These are phyloP conservation scores for Phyllostomus hastatus DNA, from an alignment of 2,113 vertebrate genomes.

Conservation along the genomic window DNA sequence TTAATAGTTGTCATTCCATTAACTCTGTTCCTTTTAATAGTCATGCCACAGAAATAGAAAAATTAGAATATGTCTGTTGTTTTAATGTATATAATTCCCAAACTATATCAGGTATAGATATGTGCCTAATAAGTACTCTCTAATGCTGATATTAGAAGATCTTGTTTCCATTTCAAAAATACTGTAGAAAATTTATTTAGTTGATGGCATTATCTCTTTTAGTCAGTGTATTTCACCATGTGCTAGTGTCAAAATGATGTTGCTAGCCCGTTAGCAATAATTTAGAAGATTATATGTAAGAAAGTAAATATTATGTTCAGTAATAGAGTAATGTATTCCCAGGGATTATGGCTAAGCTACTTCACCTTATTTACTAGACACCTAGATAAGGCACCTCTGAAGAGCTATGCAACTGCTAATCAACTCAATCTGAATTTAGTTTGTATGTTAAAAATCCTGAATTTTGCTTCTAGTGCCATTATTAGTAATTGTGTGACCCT, in stretches of 20 bases:
- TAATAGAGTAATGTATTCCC: background rate
- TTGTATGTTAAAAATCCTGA: background rate
- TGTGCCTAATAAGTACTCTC: background rate
- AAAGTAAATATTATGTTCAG: background rate
- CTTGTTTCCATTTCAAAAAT: slow-evolving; percentile 38
- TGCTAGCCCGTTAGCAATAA: background rate
- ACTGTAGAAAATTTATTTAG: background rate
- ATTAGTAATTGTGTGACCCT: background rate
- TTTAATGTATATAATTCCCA: background rate
- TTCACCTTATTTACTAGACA: slow-evolving; percentile 13
- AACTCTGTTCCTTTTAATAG: background rate
- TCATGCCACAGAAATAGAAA: background rate
- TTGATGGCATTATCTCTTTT: background rate
- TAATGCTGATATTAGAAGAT: background rate
- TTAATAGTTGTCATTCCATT: background rate
- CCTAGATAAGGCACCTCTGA: background rate
- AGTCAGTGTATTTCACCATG: background rate
- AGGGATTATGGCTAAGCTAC: background rate
- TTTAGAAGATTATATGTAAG: background rate
- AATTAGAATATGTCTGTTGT: background rate
- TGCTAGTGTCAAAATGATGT: slow-evolving; percentile 11
- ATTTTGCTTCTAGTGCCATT: slow-evolving; percentile 1
- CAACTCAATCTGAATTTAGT: background rate
- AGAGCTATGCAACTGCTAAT: background rate
- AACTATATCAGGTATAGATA: background rate